phyloP scores from a whole-genome alignment of 2,113 vertebrate genomes.

The Petrocephalus microphthalmus region DNA sequence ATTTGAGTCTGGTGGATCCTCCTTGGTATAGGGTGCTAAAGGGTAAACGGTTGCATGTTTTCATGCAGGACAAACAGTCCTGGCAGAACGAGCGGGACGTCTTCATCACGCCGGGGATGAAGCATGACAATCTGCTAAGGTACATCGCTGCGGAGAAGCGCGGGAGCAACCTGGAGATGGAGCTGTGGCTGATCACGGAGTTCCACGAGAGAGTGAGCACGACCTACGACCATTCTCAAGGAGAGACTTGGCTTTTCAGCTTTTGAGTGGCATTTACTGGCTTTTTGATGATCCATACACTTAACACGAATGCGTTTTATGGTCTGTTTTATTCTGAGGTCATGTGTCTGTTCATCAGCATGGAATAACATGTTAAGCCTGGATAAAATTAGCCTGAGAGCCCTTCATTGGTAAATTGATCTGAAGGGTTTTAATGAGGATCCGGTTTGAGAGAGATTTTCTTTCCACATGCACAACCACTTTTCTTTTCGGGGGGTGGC shows the following conservation, averaged over 20 bases:
- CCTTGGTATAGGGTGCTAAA: neutral
- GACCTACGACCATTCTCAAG: neutral
- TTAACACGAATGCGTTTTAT: neutral
- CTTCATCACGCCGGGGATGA: constrained; percentile 85
- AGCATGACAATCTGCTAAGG: constrained; percentile 82
- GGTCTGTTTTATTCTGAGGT: neutral
- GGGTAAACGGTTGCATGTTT: neutral
- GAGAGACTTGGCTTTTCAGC: neutral
- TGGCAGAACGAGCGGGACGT: constrained; percentile 87
- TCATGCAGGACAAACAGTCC: constrained; percentile 77
- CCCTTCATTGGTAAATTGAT: neutral
- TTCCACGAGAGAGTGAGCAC: constrained; percentile 80
- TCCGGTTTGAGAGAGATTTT: neutral
- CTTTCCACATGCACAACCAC: neutral
- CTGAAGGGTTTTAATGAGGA: neutral
- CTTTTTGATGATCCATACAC: neutral
- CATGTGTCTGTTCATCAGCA: neutral
- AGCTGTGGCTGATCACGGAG: constrained; percentile 91
- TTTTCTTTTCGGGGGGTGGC: neutral
- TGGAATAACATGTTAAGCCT: neutral
- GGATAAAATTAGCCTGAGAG: neutral
- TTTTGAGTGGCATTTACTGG: neutral
- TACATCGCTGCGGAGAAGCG: constrained; percentile 83
- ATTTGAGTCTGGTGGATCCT: neutral
- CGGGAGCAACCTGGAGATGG: constrained; percentile 78